These are phyloP conservation scores for Microctenopoma steveboyesi DNA, from an alignment of 2,797 vertebrate species.

Conservation along the genomic window DNA sequence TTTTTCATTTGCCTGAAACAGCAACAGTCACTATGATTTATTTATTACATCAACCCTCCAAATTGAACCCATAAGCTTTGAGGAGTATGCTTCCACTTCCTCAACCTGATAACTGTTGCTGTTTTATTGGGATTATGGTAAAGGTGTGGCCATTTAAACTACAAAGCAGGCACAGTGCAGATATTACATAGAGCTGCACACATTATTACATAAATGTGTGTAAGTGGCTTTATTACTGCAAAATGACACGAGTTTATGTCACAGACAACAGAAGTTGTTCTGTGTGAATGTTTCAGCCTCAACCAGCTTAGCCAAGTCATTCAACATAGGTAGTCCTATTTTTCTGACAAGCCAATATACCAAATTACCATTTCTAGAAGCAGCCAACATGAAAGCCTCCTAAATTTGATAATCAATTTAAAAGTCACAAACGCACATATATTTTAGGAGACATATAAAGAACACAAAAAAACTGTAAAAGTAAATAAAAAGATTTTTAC, in stretches of 20 bases:
- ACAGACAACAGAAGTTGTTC: slow-evolving; percentile 1
- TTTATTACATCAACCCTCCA: slow-evolving; percentile 43
- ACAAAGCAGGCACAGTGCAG: background rate
- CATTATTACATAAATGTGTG: background rate
- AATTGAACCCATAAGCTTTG: slow-evolving; percentile 11
- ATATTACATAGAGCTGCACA: background rate
- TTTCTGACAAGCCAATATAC: slow-evolving; percentile 32
- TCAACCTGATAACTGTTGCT: slow-evolving; percentile 16
- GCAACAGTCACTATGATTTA: slow-evolving; percentile 48
- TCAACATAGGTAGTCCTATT: slow-evolving; percentile 16
- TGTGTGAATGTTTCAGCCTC: slow-evolving; percentile 12
- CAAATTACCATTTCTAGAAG: slow-evolving; percentile 62
- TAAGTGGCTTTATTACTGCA: background rate
- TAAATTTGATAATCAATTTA: slow-evolving; percentile 16
- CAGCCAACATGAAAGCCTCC: slow-evolving; percentile 33
- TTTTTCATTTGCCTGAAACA: slow-evolving; percentile 40
- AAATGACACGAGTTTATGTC: background rate
- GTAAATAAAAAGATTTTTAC: background rate
- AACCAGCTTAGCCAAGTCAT: slow-evolving; percentile 36
- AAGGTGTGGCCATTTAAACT: slow-evolving; percentile 53
- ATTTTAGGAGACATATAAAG: slow-evolving; percentile 6
- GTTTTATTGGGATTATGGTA: slow-evolving; percentile 20
- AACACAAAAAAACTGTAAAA: background rate
- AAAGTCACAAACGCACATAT: slow-evolving; percentile 5
- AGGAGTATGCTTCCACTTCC: slow-evolving; percentile 24